Percentiles rank a stretch among this genome's conserved stretches.
Evolutionary conservation across 2,113 vertebrate genomes (phyloP).

Genomic region (Atherinomorus stipes): DNA sequence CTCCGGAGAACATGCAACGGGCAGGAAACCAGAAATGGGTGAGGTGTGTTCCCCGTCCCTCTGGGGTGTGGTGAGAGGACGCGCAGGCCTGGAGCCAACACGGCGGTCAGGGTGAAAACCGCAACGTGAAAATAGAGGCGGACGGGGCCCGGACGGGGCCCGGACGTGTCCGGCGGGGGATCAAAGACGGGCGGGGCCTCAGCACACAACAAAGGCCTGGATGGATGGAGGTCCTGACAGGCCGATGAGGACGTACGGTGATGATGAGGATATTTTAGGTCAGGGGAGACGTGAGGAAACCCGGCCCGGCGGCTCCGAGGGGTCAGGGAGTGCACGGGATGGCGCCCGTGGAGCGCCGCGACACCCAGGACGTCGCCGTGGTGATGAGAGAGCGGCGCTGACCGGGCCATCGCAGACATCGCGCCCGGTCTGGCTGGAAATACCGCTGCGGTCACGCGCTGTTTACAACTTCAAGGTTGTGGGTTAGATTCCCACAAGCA

Average conservation of each 20-base stretch:
- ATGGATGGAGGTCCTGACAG: slow-evolving; percentile 60
- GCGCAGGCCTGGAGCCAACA: slow-evolving; percentile 73
- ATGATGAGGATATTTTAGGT: slow-evolving; percentile 37
- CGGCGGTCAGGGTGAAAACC: slow-evolving; percentile 66
- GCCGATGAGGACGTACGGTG: slow-evolving; percentile 15
- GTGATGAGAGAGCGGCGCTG: slow-evolving; percentile 52
- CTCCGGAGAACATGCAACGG: slow-evolving; percentile 61
- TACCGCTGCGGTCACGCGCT: slow-evolving; percentile 68
- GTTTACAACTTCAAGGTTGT: slow-evolving; percentile 74
- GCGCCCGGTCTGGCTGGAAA: slow-evolving; percentile 70
- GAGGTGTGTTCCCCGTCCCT: slow-evolving; percentile 73
- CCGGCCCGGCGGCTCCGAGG: slow-evolving; percentile 3
- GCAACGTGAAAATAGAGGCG: slow-evolving; percentile 72
- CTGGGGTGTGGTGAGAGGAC: slow-evolving; percentile 72
- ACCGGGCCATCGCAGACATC: slow-evolving; percentile 56
- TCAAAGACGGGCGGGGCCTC: slow-evolving; percentile 66
- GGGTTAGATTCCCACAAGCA: slow-evolving; percentile 63
- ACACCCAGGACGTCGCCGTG: slow-evolving; percentile 57
- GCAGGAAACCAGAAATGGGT: slow-evolving; percentile 71
- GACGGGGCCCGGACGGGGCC: slow-evolving; percentile 49
- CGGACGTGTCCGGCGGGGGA: slow-evolving; percentile 55
- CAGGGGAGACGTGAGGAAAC: slow-evolving; percentile 4
- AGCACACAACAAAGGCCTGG: slow-evolving; percentile 66
- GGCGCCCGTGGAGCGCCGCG: slow-evolving; percentile 5
- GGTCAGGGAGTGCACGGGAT: slow-evolving; percentile 39